Base-by-base conservation (phyloP, 2,797 vertebrate genomes). In the Tarsius wallacei region DNA sequence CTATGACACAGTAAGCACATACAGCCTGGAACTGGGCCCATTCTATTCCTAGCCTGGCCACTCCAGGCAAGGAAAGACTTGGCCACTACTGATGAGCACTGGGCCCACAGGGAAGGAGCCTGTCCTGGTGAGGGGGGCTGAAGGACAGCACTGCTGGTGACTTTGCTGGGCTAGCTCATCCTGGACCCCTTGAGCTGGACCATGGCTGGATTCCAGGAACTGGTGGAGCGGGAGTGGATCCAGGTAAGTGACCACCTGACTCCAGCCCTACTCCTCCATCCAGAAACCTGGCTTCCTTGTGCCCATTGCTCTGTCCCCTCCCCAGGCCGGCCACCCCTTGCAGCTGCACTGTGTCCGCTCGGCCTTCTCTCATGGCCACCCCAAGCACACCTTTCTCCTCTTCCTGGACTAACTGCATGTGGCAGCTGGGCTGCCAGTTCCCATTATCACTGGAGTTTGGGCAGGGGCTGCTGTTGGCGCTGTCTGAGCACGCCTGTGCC, bases 351-450 rank as follows among this genome's bases (percentile, higher is more conserved):
- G 99, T 5, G 98, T 99, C 93, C 99, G 63, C 97, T 99, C 99
- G 0, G 99, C 99, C 63, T 98, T 98, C 97, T 99, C 99, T 22
- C 99, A 99, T 0, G 95, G 98, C 73, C 98, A 99, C 4, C 98
- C 99, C 83, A 99, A 99, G 98, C 99, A 99, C 0, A 74, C 98
- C 7, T 99, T 99, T 98, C 98, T 99, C 90, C 99, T 99, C 97
- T 99, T 99, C 98, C 98, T 99, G 47, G 99, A 99, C 98, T 99
- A 99, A 99, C 98, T 99, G 99, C 0, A 98, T 99, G 97, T 99
- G 99, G 99, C 99, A 99, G 98, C 97, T 99, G 90, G 98, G 98
- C 94, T 98, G 86, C 22, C 99, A 99, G 98, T 99, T 99, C 98
- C 99, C 99, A 0, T 96, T 99, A 42, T 99, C 99, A 0, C 97